A percentile compares a stretch with the other conserved stretches of the same genome.
phyloP scores from a whole-genome alignment of 37 sponge, comb jelly and placozoan genomes.

The Corticium candelabrum region DNA sequence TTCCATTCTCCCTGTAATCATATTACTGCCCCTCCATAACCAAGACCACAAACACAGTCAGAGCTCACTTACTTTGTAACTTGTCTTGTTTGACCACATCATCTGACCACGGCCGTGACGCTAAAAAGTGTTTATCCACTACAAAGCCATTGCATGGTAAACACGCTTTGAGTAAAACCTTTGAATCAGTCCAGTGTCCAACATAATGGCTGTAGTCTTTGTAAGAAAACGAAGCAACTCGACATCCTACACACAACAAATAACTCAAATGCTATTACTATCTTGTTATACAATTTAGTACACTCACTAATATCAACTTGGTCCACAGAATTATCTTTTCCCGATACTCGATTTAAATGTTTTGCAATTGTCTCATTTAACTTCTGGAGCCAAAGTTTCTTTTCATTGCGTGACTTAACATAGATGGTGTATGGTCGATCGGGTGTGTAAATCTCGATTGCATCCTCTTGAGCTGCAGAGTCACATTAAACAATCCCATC shows the following conservation, averaged over 20 bases:
- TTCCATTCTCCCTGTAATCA: constrained; percentile 76
- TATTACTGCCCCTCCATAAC: background rate
- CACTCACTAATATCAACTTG: constrained; percentile 15
- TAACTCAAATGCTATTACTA: background rate
- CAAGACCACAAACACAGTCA: background rate
- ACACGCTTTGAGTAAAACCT: background rate
- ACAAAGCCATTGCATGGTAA: background rate
- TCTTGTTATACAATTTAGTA: background rate
- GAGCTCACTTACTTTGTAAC: constrained; percentile 55
- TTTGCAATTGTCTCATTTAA: constrained; percentile 58
- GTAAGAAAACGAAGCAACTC: background rate
- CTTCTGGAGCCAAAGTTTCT: constrained; percentile 74
- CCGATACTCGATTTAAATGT: background rate
- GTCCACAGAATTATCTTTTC: background rate
- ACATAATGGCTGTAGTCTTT: background rate
- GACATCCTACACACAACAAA: background rate
- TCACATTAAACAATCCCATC: background rate
- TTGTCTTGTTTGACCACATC: constrained; percentile 70
- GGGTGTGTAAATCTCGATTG: constrained; percentile 83
- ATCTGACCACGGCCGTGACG: constrained; percentile 77
- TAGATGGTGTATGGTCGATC: constrained; percentile 84
- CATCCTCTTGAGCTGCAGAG: constrained; percentile 24
- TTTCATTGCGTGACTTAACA: constrained; percentile 58
- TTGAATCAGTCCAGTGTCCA: background rate
- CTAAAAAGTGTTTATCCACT: constrained; percentile 20